A percentile compares a stretch with the other conserved stretches of the same genome.
phyloP scores from a whole-genome alignment of 2,113 vertebrate species.

The Cariama cristata region DNA sequence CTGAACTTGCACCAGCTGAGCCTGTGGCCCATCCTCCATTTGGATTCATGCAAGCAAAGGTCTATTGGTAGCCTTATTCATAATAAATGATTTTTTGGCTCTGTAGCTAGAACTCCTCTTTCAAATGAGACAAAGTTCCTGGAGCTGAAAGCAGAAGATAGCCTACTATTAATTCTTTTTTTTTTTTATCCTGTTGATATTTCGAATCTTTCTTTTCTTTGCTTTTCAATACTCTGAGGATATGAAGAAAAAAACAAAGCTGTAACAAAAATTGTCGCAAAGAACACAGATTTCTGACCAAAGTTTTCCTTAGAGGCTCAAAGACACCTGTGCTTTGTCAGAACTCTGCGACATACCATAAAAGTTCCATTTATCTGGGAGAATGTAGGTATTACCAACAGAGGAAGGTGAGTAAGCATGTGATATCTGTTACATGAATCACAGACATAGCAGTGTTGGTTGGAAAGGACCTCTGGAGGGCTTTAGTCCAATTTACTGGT shows the following conservation, averaged over 20 bases:
- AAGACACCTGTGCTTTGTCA: background rate
- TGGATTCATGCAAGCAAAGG: background rate
- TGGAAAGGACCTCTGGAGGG: background rate
- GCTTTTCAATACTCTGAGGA: background rate
- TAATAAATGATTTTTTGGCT: background rate
- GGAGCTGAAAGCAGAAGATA: background rate
- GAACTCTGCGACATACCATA: background rate
- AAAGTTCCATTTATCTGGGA: background rate
- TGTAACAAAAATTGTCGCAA: background rate
- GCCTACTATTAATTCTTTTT: rapidly evolving
- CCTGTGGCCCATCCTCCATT: background rate
- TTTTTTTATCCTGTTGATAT: background rate
- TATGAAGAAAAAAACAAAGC: background rate
- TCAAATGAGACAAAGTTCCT: background rate
- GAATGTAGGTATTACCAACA: background rate
- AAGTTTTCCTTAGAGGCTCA: background rate
- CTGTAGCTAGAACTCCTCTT: background rate
- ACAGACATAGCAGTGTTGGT: background rate
- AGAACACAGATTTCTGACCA: background rate
- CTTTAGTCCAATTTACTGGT: background rate
- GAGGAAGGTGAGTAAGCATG: background rate
- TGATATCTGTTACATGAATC: background rate
- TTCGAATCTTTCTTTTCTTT: background rate
- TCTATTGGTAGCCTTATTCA: background rate
- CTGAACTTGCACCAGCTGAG: constrained; percentile 36